Percentiles rank a stretch among this genome's conserved stretches.
phyloP scores from a whole-genome alignment of 2,113 vertebrate species.

The Halcyon malimbica region DNA sequence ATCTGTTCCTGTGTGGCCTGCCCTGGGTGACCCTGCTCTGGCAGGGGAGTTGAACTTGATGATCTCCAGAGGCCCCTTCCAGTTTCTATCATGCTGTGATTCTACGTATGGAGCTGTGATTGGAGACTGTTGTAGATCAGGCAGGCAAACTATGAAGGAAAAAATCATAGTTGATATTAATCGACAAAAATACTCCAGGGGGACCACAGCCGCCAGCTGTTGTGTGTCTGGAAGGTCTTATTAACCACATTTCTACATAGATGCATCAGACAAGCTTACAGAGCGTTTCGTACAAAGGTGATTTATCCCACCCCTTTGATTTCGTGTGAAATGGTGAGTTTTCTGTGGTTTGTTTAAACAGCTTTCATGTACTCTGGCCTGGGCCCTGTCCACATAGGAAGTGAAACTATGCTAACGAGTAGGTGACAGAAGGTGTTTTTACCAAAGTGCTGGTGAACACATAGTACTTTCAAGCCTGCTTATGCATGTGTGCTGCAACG shows the following conservation, averaged over 20 bases:
- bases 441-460: background rate
- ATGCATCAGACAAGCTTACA: background rate
- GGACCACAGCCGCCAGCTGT: background rate
- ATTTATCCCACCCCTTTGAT: background rate
- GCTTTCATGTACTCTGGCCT: fast-evolving
- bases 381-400: background rate
- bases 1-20: too few relatives aligned
- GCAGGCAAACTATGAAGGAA: background rate
- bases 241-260: background rate
- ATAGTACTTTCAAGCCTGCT: background rate
- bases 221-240: background rate
- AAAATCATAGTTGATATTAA: fast-evolving
- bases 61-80: too few relatives aligned
- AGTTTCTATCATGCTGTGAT: too few relatives aligned
- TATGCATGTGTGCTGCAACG: fast-evolving
- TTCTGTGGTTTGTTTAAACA: background rate
- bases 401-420: fast-evolving
- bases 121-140: fast-evolving
- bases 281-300: background rate
- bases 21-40: too few relatives aligned
- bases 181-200: background rate
- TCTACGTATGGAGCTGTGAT: background rate
- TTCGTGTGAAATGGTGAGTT: background rate
- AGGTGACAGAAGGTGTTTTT: fast-evolving
- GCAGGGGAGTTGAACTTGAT: too few relatives aligned